Evolutionary conservation across 2,888 invertebrate genomes (phyloP), one percentile per base, ranked within the genome.

Genomic region (Chrysolina oricalcia): DNA sequence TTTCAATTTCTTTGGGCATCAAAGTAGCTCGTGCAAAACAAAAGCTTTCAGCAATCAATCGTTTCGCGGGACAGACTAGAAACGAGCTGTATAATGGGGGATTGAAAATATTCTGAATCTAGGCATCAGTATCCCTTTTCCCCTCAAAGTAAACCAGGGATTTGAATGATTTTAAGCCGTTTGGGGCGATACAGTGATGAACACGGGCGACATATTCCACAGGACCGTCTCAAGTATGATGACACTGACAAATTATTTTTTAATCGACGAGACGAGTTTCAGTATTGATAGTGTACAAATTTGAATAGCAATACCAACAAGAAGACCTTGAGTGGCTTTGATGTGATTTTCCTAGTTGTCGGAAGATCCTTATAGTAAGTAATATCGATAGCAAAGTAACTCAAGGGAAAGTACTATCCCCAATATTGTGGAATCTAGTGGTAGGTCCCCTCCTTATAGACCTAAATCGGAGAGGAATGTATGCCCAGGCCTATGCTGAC

Each of bases 51-150:
- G 27, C n/a, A 59, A 35, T 59, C 59, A 59, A 59, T 59, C 27
- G 23, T 35, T 9, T n/a, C n/a, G 27, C 59, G 35, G 15, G 59
- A 59, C 59, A 59, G 59, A 27, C 59, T 27, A 35, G 35, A 27
- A 59, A 59, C 59, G n/a, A 59, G 15, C 27, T 59, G n/a, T 27
- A 15, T 59, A 59, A 59, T n/a, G 35, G 59, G 59, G 59, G 35
- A 27, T 35, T 59, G 59, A 59, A 59, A 59, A 59, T 59, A 59
- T 59, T 59, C 35, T n/a, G 59, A 59, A 59, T n/a, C 59, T 59
- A 59, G 50, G 59, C 59, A 27, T 59, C 59, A 59, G 59, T 59
- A 35, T 59, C 59, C 59, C 27, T n/a, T 59, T 59, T n/a, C 59
- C 59, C 59, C 35, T 59, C 59, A 23, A 27, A 59, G 35, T 59